Percentiles rank a stretch among this genome's conserved stretches.
Evolutionary conservation across 2,888 invertebrate genomes (phyloP).

Genomic region (Watsonalla binaria): DNA sequence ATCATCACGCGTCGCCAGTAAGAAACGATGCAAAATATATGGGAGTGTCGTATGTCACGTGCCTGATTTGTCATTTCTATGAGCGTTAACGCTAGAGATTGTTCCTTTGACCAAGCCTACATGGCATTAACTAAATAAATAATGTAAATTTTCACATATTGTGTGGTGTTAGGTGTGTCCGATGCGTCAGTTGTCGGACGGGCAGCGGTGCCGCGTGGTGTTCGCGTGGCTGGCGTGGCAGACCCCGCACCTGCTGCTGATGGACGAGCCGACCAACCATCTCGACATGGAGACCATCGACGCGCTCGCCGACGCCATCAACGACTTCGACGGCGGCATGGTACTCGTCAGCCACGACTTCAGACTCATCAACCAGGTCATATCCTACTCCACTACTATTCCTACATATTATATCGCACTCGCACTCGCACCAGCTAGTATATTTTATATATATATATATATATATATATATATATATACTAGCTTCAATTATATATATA

Average conservation of each 20-base stretch:
- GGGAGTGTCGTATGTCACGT: too few species aligned
- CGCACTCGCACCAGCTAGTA: too few species aligned
- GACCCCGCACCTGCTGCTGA: constrained; percentile 93
- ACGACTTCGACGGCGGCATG: constrained; percentile 98
- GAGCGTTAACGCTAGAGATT: too few species aligned
- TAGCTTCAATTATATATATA: too few species aligned
- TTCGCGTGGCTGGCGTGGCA: constrained; percentile 99
- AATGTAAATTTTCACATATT: too few species aligned
- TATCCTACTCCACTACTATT: constrained; percentile 6
- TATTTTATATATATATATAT: too few species aligned
- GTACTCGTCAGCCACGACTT: constrained; percentile 99
- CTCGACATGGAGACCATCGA: constrained; percentile 99
- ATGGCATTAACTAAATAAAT: too few species aligned
- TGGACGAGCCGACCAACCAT: constrained; percentile 93
- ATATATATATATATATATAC: too few species aligned
- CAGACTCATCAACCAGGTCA: constrained; percentile 97
- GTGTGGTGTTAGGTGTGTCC: constrained; percentile 85
- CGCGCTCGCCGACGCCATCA: constrained; percentile 97
- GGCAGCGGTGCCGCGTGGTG: constrained; percentile 98
- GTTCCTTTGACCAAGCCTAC: too few species aligned
- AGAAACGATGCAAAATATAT: too few species aligned
- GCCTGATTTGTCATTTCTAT: too few species aligned
- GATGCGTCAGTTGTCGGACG: constrained; percentile 96
- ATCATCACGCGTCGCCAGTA: too few species aligned
- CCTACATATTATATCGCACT: neutral